These are phyloP conservation scores for Sigmodon hispidus DNA, from an alignment of 2,113 vertebrate species.

Conservation along the genomic window DNA sequence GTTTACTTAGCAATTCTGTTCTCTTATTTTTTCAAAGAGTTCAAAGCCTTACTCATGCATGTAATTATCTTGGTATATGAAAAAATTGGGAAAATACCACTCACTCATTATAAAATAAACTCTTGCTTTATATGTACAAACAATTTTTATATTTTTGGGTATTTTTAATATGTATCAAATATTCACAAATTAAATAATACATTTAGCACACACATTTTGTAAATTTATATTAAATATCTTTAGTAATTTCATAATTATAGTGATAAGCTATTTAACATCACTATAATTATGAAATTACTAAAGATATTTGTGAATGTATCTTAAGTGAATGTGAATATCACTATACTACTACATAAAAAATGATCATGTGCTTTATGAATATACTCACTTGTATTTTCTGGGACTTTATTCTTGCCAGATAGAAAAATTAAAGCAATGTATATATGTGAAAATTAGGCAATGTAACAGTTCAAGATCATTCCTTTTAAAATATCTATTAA, in stretches of 20 bases:
- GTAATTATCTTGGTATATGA: background rate
- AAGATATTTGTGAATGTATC: background rate
- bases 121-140: background rate
- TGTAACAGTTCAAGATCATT: background rate
- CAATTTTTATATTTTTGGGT: background rate
- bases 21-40: background rate
- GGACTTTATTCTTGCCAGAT: background rate
- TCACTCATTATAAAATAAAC: background rate
- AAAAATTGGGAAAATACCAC: background rate
- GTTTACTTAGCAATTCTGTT: background rate
- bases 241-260: background rate
- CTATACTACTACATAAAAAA: background rate
- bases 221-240: background rate
- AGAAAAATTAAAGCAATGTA: background rate
- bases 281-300: too few relatives aligned
- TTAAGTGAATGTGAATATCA: background rate
- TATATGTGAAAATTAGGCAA: background rate
- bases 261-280: too few relatives aligned
- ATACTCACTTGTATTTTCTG: background rate
- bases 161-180: background rate
- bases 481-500: background rate
- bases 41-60: background rate
- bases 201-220: background rate
- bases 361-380: background rate
- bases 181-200: background rate